Evolutionary conservation across 2,113 vertebrate species (phyloP).

Genomic region (Lophochroa leadbeateri): DNA sequence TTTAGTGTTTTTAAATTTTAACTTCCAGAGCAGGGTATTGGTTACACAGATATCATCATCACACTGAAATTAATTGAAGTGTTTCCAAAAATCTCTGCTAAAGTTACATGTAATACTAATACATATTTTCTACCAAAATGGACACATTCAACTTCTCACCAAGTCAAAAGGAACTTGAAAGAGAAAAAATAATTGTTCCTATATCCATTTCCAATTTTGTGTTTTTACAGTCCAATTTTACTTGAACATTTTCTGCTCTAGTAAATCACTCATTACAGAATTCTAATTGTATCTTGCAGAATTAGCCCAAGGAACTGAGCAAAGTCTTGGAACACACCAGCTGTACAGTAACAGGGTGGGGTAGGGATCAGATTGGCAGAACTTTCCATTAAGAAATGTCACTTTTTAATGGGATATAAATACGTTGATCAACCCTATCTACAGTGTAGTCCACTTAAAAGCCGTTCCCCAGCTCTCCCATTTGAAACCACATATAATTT

Average conservation of each 20-base stretch:
- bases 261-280: not conserved
- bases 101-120: not conserved
- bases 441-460: not conserved
- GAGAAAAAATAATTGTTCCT: not conserved
- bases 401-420: not conserved
- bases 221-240: not conserved
- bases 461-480: not conserved
- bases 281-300: not conserved
- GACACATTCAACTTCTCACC: not conserved
- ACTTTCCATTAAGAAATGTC: not conserved
- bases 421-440: not conserved
- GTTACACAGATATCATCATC: not conserved
- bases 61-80: not conserved
- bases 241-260: not conserved
- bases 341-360: not conserved
- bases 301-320: not conserved
- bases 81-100: not conserved
- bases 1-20: constrained; percentile 55
- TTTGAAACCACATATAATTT: not conserved
- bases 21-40: not conserved
- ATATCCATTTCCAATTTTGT: not conserved
- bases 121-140: not conserved
- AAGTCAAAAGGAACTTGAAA: not conserved
- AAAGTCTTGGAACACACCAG: not conserved
- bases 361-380: not conserved